Base-by-base conservation (phyloP, 2,888 invertebrate species). In the Augiades crinisus region DNA sequence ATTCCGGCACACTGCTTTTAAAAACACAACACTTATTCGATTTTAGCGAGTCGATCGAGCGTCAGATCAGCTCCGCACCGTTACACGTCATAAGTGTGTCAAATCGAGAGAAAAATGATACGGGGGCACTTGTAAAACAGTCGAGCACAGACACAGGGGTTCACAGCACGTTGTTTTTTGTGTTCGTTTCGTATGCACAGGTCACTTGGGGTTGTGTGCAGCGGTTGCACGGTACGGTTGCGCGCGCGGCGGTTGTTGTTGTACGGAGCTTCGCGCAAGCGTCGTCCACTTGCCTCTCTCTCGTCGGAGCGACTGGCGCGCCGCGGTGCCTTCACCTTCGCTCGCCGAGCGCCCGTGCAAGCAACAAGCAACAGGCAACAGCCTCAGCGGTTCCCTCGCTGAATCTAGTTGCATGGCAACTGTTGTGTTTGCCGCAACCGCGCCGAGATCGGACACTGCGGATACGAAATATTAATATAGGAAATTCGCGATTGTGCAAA, bases 11-110 rank as follows among this genome's bases (percentile, higher is more conserved):
- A 85, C 79, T 72, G 76, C 72, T 78, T n/a, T 75, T 73, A 76
- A 75, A 81, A 68, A 78, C 87, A 87, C 87, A 81, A 79, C 86
- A 87, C 86, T 86, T 64, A 56, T 62, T 81, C 70, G 83, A 81
- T 83, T 80, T 87, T 84, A 83, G 81, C 84, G 75, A 84, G 78
- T 79, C 81, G 81, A 85, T 82, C 77, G 78, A 74, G 74, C 71
- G 82, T 81, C 79, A 72, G 81, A 80, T 74, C 51, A 43, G 43
- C 77, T 73, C 72, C 68, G 75, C 83, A 85, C 86, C 83, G 87
- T 86, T 86, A 81, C 85, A 85, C 84, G 78, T 81, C 81, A 87
- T 83, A 85, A 83, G 82, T 87, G 73, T 86, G 87, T 85, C 85
- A 86, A 78, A 79, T 70, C 68, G 72, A 68, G 71, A 78, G 75